Evolutionary conservation across 2,113 vertebrate species (phyloP), one percentile per base, ranked within the genome.

Genomic region (Ibidorhyncha struthersii): DNA sequence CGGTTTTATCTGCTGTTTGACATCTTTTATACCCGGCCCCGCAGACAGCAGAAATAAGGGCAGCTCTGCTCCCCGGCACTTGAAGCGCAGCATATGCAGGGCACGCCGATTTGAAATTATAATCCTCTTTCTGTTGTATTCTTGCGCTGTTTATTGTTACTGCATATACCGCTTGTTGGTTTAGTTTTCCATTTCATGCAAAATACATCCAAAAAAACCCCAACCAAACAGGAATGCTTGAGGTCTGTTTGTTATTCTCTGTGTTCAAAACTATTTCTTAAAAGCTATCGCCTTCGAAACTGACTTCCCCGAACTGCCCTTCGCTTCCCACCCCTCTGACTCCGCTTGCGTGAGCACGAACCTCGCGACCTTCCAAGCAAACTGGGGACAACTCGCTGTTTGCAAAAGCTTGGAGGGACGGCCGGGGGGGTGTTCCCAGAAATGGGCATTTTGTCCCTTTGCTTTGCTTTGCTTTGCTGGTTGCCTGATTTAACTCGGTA

Each of bases 241-340:
- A 87, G 70, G 92, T 85, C 82, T 96, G 47, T 82, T 93, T 79
- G 73, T 93, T 91, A 21, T 91, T 87, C 72, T 53, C 91, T 69
- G 43, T 1, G 5, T 67, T 90, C 89, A 66, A 71, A 94, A 81
- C 73, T 71, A 16, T 66, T 80, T 56, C 82, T 77, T 56, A 29
- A 86, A 87, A 92, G 40, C 70, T 52, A 4, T 19, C 4, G 4
- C 50, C 55, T 62, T 67, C 43, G 49, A 69, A 52, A 36, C 23
- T 14, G 15, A 72, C 67, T 77, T 85, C 67, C 80, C 72, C 0
- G 2, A 22, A 32, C 67, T 22, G 79, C 65, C 89, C 50, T 58
- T 50, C 1, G 0, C 76, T 88, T 66, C 70, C 70, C 70, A 61
- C 30, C 49, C 36, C 89, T 52, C 40, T 40, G 80, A 32, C 71